Evolutionary conservation across 1,140 invertebrate genomes (phyloP).

Genomic region (Bombyx mandarina): DNA sequence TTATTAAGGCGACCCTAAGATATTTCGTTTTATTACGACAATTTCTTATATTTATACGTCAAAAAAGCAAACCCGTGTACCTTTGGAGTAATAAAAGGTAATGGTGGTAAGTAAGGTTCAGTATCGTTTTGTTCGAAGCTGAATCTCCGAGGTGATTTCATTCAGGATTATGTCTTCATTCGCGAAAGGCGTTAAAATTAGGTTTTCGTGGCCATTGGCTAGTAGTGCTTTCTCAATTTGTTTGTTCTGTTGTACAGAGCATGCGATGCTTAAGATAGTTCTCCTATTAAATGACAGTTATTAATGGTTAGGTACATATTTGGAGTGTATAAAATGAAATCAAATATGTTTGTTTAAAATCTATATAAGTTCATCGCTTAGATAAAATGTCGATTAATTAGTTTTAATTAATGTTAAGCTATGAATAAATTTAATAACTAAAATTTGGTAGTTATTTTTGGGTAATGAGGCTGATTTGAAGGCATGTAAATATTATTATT

Average conservation of each 20-base stretch:
- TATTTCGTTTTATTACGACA: slow-evolving; percentile 23
- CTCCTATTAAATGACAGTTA: too few relatives aligned
- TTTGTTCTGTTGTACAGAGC: background rate
- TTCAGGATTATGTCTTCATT: slow-evolving; percentile 28
- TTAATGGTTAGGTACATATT: too few relatives aligned
- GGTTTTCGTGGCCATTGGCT: slow-evolving; percentile 14
- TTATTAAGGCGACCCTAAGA: slow-evolving; percentile 20
- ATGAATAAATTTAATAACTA: background rate
- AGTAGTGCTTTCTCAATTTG: too few relatives aligned
- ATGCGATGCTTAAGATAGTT: too few relatives aligned
- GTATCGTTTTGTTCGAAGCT: slow-evolving; percentile 29
- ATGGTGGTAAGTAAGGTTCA: slow-evolving; percentile 26
- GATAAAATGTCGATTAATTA: too few relatives aligned
- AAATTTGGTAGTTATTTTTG: background rate
- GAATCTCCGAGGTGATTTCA: slow-evolving; percentile 35
- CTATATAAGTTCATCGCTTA: too few relatives aligned
- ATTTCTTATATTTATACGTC: slow-evolving; percentile 30
- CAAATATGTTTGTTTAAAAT: too few relatives aligned
- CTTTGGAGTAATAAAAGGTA: slow-evolving; percentile 45
- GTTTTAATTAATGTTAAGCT: too few relatives aligned
- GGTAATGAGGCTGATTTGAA: too few relatives aligned
- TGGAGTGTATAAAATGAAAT: too few relatives aligned
- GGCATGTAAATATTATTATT: too few relatives aligned
- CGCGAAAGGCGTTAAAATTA: slow-evolving; percentile 26
- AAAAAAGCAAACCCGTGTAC: slow-evolving; percentile 49